Conservation (phyloP, 1,140 invertebrate species). For the Cotesia typhae region DNA sequence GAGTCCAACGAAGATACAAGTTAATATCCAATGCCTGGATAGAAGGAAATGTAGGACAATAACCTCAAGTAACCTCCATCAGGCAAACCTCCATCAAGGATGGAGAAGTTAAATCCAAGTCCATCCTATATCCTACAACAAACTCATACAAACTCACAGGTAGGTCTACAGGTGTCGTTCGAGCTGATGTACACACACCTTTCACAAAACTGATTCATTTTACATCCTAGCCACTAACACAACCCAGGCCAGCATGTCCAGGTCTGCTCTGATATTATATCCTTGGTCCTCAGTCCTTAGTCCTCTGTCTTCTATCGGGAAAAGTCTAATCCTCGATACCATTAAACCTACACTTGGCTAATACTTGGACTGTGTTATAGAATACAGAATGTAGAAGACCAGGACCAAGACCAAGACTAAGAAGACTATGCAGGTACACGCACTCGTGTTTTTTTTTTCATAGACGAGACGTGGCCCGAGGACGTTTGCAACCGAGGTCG, state of each 20-base stretch:
- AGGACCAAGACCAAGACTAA: neutral
- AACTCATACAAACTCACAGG: conserved; percentile 12
- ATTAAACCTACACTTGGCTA: too few relatives aligned
- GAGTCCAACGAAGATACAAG: conserved; percentile 60
- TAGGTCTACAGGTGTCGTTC: conserved; percentile 8
- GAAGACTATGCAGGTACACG: neutral
- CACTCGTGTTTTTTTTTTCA: neutral
- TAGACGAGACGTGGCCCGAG: conserved; percentile 24
- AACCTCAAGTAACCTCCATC: conserved; percentile 65
- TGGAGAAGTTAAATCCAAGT: conserved; percentile 41
- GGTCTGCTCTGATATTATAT: neutral
- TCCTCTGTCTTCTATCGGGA: too few relatives aligned
- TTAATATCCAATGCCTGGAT: conserved; percentile 50
- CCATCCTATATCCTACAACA: conserved; percentile 38
- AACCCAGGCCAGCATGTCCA: neutral
- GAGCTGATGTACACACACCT: neutral
- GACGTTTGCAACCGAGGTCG: conserved; percentile 31
- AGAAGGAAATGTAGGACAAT: conserved; percentile 62
- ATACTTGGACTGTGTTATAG: too few relatives aligned
- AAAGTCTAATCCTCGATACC: too few relatives aligned
- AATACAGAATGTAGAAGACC: neutral
- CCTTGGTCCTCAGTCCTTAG: neutral
- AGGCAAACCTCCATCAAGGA: conserved; percentile 65
- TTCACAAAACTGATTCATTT: neutral
- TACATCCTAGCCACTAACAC: conserved; percentile 3